Conservation (phyloP, 2,888 invertebrate genomes). For the Teinopalpus imperialis region DNA sequence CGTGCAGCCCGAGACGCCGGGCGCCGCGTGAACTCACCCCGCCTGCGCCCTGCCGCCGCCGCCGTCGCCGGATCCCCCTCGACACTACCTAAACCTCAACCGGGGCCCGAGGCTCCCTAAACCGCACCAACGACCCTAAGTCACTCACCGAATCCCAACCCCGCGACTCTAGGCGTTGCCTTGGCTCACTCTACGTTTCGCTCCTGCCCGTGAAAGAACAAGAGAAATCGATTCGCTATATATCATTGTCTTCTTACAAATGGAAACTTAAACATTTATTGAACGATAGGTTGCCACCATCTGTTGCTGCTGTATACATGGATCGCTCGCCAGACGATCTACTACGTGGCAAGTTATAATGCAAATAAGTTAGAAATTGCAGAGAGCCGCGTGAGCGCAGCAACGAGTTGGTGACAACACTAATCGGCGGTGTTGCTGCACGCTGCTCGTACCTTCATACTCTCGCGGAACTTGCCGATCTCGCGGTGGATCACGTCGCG, state of each 20-base stretch:
- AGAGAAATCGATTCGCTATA: constrained; percentile 20
- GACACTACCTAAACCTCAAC: constrained; percentile 4
- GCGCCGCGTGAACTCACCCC: constrained; percentile 20
- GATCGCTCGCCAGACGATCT: no score
- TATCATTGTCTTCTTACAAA: background rate
- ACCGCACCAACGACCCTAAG: constrained; percentile 15
- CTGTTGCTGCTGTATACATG: no score
- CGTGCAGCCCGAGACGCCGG: background rate
- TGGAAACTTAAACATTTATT: background rate
- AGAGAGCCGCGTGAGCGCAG: no score
- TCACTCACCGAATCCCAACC: constrained; percentile 30
- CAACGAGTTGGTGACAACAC: no score
- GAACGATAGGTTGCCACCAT: no score
- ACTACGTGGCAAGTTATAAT: no score
- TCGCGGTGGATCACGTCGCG: constrained; percentile 97
- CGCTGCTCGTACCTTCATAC: constrained; percentile 90
- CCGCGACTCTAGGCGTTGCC: constrained; percentile 29
- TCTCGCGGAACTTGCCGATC: constrained; percentile 98
- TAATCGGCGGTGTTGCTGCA: constrained; percentile 13
- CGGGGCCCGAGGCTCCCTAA: constrained; percentile 26
- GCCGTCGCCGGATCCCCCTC: background rate
- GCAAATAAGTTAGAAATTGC: no score
- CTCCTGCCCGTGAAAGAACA: constrained; percentile 25
- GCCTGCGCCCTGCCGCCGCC: constrained; percentile 14
- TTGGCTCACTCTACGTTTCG: constrained; percentile 15